Evolutionary conservation across 2,888 invertebrate species (phyloP), one percentile per base, ranked within the genome.

Genomic region (Belgica antarctica): DNA sequence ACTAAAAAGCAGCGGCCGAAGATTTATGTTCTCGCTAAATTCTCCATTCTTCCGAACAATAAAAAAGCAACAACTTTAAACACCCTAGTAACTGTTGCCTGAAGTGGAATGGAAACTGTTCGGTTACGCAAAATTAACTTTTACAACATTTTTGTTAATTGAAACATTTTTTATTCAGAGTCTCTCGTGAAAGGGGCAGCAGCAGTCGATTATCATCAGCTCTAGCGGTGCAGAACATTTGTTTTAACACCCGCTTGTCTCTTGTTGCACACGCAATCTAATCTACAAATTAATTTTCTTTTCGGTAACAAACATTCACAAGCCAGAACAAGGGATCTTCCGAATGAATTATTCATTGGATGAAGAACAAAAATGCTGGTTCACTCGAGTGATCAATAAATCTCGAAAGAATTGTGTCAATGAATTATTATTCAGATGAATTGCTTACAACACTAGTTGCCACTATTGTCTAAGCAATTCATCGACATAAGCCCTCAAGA

Each of bases 81-180:
- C n/a, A n/a, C n/a, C n/a, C n/a, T n/a, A n/a, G n/a, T 46, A 12
- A 7, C 46, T 57, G 5, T 22, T 57, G n/a, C n/a, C n/a, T n/a
- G n/a, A n/a, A n/a, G n/a, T 10, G 2, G 41, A 41, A 41, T 12
- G 41, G 12, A n/a, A 12, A 3, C 41, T 62, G 22, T 62, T 31
- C 25, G 28, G 62, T 62, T 62, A 28, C 62, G 34, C 62, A 62
- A 34, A 62, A 62, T 62, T 62, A 62, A 62, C 34, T 62, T 61
- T 61, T 62, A 62, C 31, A 62, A 17, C 15, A 34, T 34, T 62
- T n/a, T 28, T 12, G 22, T 62, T 62, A 62, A 62, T 62, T 62
- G 62, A 62, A 62, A 62, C 62, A 19, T 62, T 62, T n/a, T n/a
- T 52, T 52, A 52, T 52, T 52, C 52, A 52, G n/a, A n/a, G n/a